Percentiles rank a stretch among this genome's conserved stretches.
Conservation (phyloP, 2,888 invertebrate species). For the Pantelozetes paolii region DNA sequence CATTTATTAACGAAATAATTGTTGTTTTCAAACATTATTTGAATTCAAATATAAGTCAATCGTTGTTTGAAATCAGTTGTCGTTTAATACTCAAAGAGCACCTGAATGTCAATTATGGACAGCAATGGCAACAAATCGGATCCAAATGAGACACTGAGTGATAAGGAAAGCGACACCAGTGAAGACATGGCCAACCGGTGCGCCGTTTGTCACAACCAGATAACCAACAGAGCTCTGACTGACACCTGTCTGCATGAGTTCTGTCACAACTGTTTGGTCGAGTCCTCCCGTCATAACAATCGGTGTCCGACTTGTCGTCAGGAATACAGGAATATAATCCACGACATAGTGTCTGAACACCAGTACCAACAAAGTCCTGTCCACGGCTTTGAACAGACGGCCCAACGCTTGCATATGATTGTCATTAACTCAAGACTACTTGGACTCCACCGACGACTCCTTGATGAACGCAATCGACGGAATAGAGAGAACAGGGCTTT, state of each 20-base stretch:
- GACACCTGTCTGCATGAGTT: slow-evolving; percentile 8
- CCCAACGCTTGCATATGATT: too few relatives aligned
- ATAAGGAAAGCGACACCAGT: not conserved
- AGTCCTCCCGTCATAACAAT: not conserved
- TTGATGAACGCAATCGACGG: too few relatives aligned
- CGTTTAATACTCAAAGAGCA: not conserved
- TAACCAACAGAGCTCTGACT: not conserved
- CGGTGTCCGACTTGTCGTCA: not conserved
- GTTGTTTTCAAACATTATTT: too few relatives aligned
- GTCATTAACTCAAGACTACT: too few relatives aligned
- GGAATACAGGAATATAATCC: not conserved
- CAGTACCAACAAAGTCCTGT: not conserved
- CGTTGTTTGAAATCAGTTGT: not conserved
- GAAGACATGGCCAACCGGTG: not conserved
- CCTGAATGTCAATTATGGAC: too few relatives aligned
- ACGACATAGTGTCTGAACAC: not conserved
- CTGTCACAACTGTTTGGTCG: not conserved
- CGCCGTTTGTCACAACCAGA: not conserved
- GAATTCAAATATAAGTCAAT: too few relatives aligned
- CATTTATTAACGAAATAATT: too few relatives aligned
- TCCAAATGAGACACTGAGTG: not conserved
- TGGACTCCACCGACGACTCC: too few relatives aligned
- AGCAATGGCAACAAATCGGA: too few relatives aligned
- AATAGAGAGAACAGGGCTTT: too few relatives aligned
- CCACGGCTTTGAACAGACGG: not conserved